phyloP scores from a whole-genome alignment of 2,888 invertebrate species.

The Eudemis profundana region DNA sequence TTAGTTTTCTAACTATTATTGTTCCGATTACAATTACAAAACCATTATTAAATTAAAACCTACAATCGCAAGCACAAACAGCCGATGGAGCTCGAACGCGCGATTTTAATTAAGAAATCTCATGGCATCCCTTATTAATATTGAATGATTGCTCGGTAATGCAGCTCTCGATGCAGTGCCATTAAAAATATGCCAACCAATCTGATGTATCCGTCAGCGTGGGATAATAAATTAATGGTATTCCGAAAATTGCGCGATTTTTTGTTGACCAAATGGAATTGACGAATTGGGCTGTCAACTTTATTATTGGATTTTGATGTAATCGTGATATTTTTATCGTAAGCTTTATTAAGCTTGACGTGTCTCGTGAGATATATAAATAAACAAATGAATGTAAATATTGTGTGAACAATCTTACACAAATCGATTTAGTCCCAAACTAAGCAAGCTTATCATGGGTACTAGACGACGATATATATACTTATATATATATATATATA shows the following conservation, averaged over 20 bases:
- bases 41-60: constrained; percentile 1
- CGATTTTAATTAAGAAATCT: constrained; percentile 81
- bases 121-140: constrained; percentile 73
- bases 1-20: too few species aligned
- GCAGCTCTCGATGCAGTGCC: constrained; percentile 52
- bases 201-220: constrained; percentile 40
- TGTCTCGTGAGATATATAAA: neutral
- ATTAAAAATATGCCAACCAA: constrained; percentile 73
- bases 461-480: too few species aligned
- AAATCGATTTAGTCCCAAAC: too few species aligned
- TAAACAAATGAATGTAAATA: too few species aligned
- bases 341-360: neutral
- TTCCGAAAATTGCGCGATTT: constrained; percentile 25
- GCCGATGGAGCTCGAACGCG: constrained; percentile 50
- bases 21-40: neutral
- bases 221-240: constrained; percentile 43
- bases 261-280: constrained; percentile 40
- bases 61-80: neutral
- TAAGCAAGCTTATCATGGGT: too few species aligned
- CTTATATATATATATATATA: too few species aligned
- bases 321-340: neutral
- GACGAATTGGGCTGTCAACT: constrained; percentile 26
- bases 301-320: constrained; percentile 15
- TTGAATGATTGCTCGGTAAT: constrained; percentile 71
- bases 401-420: too few species aligned